Percentiles rank a stretch among this genome's conserved stretches.
Conservation (phyloP, 2,888 invertebrate genomes). For the Ischnus inquisitorius region DNA sequence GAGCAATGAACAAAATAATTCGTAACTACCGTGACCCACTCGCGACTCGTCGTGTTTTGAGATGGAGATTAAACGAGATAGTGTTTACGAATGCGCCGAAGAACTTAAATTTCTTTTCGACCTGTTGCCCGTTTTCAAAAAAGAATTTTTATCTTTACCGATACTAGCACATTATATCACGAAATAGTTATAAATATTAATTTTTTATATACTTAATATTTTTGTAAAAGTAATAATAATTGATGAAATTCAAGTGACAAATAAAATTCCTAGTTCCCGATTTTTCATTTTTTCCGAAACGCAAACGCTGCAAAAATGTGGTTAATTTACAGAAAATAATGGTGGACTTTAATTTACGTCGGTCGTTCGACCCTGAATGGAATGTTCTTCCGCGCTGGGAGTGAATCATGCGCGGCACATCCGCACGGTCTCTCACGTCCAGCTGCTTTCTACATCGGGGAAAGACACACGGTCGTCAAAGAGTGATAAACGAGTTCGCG, state of each 20-base stretch:
- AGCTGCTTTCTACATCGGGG: conserved; percentile 51
- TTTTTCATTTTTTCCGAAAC: not conserved
- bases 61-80: not conserved
- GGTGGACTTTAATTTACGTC: not conserved
- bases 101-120: not conserved
- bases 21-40: conserved; percentile 40
- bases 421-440: conserved; percentile 16
- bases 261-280: no score
- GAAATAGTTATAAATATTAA: not conserved
- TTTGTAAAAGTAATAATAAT: no score
- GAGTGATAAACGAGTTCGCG: conserved; percentile 45
- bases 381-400: conserved; percentile 2
- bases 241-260: no score
- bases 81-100: not conserved
- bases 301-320: not conserved
- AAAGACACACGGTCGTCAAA: not conserved
- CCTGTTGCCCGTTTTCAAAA: not conserved
- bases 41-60: not conserved
- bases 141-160: not conserved
- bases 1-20: conserved; percentile 36
- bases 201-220: not conserved
- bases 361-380: not conserved
- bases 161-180: not conserved
- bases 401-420: conserved; percentile 4
- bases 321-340: not conserved